Base-by-base conservation (phyloP, 2,888 invertebrate species). In the Apodemia duryi region DNA sequence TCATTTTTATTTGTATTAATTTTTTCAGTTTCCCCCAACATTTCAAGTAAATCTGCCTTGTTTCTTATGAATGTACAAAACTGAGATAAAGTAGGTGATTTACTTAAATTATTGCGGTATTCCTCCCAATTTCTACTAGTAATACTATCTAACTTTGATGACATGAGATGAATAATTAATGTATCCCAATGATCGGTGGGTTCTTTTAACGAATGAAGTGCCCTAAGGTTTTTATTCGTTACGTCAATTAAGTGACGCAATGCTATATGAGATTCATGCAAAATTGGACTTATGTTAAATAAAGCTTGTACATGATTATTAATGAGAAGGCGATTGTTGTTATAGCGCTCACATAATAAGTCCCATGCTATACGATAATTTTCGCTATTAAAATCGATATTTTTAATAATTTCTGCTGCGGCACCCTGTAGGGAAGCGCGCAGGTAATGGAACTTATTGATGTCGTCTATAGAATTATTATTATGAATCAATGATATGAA, bases 331-430 rank as follows among this genome's bases (percentile, higher is more conserved):
- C 68, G 60, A 46, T 67, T 68, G 61, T 72, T 71, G 32, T 72
- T 61, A 38, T 67, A 72, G 9, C 70, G 63, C 6, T 62, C 64
- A 28, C 69, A 69, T 0, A 71, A 28, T 11, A 71, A 43, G 2
- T 66, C 28, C 71, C 70, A 71, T 6, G 71, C 70, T 10, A 66
- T 63, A 3, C 7, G 2, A 29, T 71, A 70, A 66, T 70, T 71
- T 38, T 61, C 61, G 1, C 13, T 32, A 11, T 51, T 51, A 51
- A 51, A 51, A n/a, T 51, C 51, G n/a, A 51, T n/a, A 51, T 51
- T 13, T 51, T 51, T 51, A 51, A 51, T 51, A n/a, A n/a, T 21
- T n/a, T 13, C 21, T 21, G 21, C n/a, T 51, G 51, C n/a, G 13
- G 51, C n/a, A 51, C 51, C 51, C 21, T 51, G n/a, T 51, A 21